Base-by-base conservation (phyloP, 2,888 invertebrate genomes). In the Hirtodrosophila alboralis region DNA sequence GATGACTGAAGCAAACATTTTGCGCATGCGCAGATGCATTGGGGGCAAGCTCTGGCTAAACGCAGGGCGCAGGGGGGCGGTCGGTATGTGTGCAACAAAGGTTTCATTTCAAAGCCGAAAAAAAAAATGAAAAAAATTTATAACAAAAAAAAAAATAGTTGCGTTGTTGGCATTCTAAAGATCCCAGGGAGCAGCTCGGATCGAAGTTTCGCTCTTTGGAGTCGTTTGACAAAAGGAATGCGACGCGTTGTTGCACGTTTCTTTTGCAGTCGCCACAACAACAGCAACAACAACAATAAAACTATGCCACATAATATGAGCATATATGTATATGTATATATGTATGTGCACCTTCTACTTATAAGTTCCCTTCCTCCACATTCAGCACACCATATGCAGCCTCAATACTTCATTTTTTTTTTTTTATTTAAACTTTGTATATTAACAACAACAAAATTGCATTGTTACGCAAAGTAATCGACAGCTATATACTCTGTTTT, bases 141-240 rank as follows among this genome's bases (percentile, higher is more conserved):
- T 3, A 18, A 8, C 12, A 36, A 41, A 8, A 41, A 33, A 6
- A 31, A n/a, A 28, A 38, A 63, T 54, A 30, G 26, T 48, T 53
- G 53, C 70, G 45, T 63, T 53, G 70, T 16, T 68, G 63, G 49
- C 71, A 69, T 68, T 69, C 70, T 68, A 26, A 57, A 69, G 70
- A 68, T 68, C 69, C 30, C 67, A 56, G 62, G 16, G 62, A 56
- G 40, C 43, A 61, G 60, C n/a, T 61, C 34, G 41, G 33, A 52
- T 64, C 58, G 47, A 26, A 41, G 47, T 23, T 5, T 51, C 12
- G 36, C 41, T 10, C 12, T 27, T 10, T 16, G 71, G 56, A 57
- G 56, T 70, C 73, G 73, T 61, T 72, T 73, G 73, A 67, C 70
- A 70, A 73, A 62, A 58, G 73, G 70, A 70, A 70, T 70, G 70